These are phyloP conservation scores for Isoperla grammatica DNA, from an alignment of 2,888 invertebrate genomes.

Conservation along the genomic window DNA sequence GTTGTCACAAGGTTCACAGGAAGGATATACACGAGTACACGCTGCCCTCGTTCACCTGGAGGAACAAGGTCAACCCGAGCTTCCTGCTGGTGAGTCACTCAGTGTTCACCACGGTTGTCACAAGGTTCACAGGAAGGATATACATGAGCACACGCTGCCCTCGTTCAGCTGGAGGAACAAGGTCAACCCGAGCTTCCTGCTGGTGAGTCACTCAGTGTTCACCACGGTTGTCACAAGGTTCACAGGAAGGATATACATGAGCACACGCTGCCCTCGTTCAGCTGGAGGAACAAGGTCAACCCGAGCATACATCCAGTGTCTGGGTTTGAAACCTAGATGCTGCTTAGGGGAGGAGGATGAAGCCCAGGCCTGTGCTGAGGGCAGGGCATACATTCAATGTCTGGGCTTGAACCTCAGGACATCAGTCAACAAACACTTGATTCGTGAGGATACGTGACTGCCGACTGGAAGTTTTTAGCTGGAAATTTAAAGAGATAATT, in stretches of 20 bases:
- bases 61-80: slow-evolving; percentile 86
- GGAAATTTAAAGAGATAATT: too few species aligned
- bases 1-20: too few species aligned
- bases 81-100: slow-evolving; percentile 70
- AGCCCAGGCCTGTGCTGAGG: background rate
- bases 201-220: slow-evolving; percentile 60
- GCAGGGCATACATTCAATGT: too few species aligned
- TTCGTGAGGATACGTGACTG: too few species aligned
- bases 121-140: slow-evolving; percentile 50
- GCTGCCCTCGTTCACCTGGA: slow-evolving; percentile 93
- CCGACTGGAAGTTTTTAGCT: too few species aligned
- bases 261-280: slow-evolving; percentile 89
- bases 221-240: too few species aligned
- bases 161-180: slow-evolving; percentile 97
- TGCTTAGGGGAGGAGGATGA: too few species aligned
- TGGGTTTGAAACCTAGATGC: too few species aligned
- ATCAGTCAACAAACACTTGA: too few species aligned
- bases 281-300: slow-evolving; percentile 89
- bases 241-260: slow-evolving; percentile 57
- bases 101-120: too few species aligned
- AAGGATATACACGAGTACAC: slow-evolving; percentile 65
- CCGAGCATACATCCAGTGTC: slow-evolving; percentile 90
- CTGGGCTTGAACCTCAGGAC: too few species aligned
- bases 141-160: slow-evolving; percentile 76
- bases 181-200: slow-evolving; percentile 80